These are phyloP conservation scores for Sycophila sp. DNA, from an alignment of 1,140 invertebrate genomes.

Conservation along the genomic window DNA sequence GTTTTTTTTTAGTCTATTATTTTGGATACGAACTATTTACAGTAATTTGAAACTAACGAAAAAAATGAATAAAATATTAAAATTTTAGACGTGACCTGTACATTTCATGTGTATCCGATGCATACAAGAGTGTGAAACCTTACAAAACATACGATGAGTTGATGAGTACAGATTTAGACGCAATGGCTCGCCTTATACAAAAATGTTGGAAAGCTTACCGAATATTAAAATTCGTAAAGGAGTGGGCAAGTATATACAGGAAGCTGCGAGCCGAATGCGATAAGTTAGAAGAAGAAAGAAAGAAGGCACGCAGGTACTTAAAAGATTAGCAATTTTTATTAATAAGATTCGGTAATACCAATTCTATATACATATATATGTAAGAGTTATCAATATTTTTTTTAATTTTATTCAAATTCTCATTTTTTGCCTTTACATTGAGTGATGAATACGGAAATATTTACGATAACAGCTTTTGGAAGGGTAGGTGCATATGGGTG, in stretches of 20 bases:
- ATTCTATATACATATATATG: no score
- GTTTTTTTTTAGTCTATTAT: no score
- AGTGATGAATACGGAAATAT: no score
- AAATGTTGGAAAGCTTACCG: conserved; percentile 66
- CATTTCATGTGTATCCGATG: conserved; percentile 69
- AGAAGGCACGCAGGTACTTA: conserved; percentile 49
- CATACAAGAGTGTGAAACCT: conserved; percentile 64
- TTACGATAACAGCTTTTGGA: no score
- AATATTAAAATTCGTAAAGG: conserved; percentile 48
- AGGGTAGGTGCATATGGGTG: no score
- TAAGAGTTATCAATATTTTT: no score
- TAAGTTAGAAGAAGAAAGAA: conserved; percentile 58
- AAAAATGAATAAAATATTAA: neutral
- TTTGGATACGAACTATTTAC: no score
- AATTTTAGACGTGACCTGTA: conserved; percentile 63
- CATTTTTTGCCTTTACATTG: no score
- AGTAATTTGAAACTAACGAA: neutral
- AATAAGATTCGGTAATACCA: no score
- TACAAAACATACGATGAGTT: conserved; percentile 70
- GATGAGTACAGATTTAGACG: conserved; percentile 63
- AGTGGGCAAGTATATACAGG: conserved; percentile 53
- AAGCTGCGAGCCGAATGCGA: conserved; percentile 55
- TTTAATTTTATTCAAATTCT: no score
- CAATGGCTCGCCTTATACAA: conserved; percentile 71
- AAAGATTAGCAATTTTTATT: no score